Evolutionary conservation across 2,113 vertebrate genomes (phyloP), one percentile per base, ranked within the genome.

Genomic region (Pelobates fuscus): DNA sequence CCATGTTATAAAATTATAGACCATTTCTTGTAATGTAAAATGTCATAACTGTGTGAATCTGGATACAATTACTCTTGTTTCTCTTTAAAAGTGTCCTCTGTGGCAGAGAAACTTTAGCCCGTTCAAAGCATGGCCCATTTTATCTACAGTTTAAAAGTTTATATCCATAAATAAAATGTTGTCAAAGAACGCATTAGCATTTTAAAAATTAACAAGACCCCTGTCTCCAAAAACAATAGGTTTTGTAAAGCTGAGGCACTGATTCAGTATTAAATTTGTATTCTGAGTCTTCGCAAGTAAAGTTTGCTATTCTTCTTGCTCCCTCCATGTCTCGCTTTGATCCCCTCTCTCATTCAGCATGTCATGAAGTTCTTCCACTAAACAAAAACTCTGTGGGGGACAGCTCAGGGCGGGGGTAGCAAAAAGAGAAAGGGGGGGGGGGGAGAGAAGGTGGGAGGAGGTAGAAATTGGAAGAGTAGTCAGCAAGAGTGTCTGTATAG

Each of bases 371-470:
- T 76, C 55, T 76, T 30, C 62, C 72, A 18, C 7, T 17, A 46
- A 76, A 76, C 72, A 76, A 76, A 59, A 30, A 46, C 72, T 76
- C 72, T 67, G 72, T 57, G 49, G 72, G 72, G 64, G 64, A 57
- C 7, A 24, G 23, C 18, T 6, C 20, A 67, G 20, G 63, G 71
- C 25, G 64, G 72, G 30, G 46, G 43, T 32, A 44, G 15, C 10
- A 49, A 65, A 29, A 55, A 32, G 55, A 67, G 63, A 54, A 10
- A 6, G 32, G 72, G 54, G 58, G 44, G 65, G 72, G 54, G 58
- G 44, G 65, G 32, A 52, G 37, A 63, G 64, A 76, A 37, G 60
- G 64, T 76, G 41, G 58, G 72, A 23, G 55, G 64, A 60, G 55
- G 25, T 59, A 59, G 52, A 25, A 32, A 30, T 67, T 49, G 65